phyloP scores from a whole-genome alignment of 1,140 invertebrate species.

The Atta colombica region DNA sequence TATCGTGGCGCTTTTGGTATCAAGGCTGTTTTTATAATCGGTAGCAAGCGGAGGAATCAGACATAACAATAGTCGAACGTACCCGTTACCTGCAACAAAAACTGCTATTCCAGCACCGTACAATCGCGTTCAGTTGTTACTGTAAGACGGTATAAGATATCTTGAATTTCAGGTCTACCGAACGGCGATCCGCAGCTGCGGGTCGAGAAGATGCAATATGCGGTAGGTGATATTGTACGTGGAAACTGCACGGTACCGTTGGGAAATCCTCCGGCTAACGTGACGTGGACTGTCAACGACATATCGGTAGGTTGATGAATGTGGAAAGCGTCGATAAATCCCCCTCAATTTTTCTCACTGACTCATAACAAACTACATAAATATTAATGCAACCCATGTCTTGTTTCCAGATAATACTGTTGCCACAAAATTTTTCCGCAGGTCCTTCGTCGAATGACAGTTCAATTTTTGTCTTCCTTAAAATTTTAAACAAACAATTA shows the following conservation, averaged over 20 bases:
- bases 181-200: constrained; percentile 89
- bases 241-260: constrained; percentile 92
- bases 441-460: background rate
- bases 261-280: constrained; percentile 91
- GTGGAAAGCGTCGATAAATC: constrained; percentile 36
- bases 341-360: background rate
- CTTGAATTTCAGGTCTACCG: constrained; percentile 89
- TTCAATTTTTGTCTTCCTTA: background rate
- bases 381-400: constrained; percentile 31
- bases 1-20: constrained; percentile 8
- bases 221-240: constrained; percentile 90
- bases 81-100: constrained; percentile 21
- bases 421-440: background rate
- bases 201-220: constrained; percentile 91
- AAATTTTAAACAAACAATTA: background rate
- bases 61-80: constrained; percentile 53
- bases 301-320: constrained; percentile 88
- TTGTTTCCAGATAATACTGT: constrained; percentile 3
- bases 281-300: constrained; percentile 94
- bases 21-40: constrained; percentile 54
- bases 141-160: background rate
- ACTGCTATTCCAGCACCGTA: background rate
- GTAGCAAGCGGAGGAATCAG: background rate
- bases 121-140: background rate
- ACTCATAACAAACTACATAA: constrained; percentile 37